phyloP scores from a whole-genome alignment of 2,797 vertebrate genomes.

The Alfaro cultratus region DNA sequence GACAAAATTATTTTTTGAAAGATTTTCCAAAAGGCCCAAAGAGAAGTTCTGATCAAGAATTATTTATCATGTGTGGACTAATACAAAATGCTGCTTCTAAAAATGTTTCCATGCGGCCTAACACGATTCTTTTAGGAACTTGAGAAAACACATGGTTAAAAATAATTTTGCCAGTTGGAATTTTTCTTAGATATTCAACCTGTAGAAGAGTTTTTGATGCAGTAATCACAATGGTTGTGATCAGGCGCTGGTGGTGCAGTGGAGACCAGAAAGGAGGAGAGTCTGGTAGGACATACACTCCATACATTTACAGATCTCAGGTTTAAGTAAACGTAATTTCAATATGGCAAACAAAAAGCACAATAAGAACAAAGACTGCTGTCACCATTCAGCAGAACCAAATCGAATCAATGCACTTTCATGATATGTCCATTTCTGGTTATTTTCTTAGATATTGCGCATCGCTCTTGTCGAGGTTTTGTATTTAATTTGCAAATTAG shows the following conservation, averaged over 20 bases:
- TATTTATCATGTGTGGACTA: background rate
- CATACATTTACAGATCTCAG: too few species aligned
- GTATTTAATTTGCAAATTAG: background rate
- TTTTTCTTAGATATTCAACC: background rate
- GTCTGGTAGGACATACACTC: too few species aligned
- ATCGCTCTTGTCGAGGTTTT: background rate
- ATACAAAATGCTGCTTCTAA: background rate
- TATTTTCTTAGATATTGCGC: background rate
- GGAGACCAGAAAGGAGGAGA: too few species aligned
- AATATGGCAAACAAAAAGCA: background rate
- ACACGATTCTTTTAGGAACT: background rate
- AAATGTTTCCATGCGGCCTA: background rate
- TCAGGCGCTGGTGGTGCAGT: background rate
- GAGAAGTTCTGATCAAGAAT: background rate
- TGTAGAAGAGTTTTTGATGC: background rate
- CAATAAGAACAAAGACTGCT: background rate
- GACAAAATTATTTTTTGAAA: background rate
- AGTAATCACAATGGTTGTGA: background rate
- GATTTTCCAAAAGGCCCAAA: background rate
- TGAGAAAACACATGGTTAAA: background rate
- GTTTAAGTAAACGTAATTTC: too few species aligned
- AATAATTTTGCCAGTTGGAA: background rate
- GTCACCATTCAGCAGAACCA: background rate
- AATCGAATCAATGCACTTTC: background rate
- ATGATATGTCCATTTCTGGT: background rate